These are phyloP conservation scores for Stenodera caucasica DNA, from an alignment of 2,888 invertebrate species.

Conservation along the genomic window DNA sequence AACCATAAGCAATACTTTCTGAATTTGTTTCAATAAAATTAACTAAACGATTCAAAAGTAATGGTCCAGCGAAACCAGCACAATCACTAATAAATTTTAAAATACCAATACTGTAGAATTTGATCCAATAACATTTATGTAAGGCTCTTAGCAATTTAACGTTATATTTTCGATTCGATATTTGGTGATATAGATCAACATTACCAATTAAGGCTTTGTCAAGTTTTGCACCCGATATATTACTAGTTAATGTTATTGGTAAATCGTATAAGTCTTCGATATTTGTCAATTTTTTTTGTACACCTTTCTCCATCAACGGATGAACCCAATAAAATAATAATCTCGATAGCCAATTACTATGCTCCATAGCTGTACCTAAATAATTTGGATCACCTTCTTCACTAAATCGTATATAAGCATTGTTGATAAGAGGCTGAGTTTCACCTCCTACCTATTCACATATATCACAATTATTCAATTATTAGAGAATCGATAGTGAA, in stretches of 20 bases:
- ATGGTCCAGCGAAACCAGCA: conserved; percentile 85
- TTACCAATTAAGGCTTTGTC: conserved; percentile 62
- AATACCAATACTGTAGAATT: conserved; percentile 83
- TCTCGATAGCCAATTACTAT: conserved; percentile 68
- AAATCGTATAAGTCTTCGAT: conserved; percentile 84
- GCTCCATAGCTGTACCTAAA: conserved; percentile 82
- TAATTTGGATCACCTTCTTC: conserved; percentile 69
- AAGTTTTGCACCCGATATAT: conserved; percentile 64
- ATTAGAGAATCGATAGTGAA: not conserved
- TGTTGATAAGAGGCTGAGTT: conserved; percentile 45
- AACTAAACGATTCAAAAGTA: conserved; percentile 82
- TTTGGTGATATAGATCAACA: conserved; percentile 50
- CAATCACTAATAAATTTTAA: conserved; percentile 81
- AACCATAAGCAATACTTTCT: conserved; percentile 66
- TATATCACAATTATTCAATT: not conserved
- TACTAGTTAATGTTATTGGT: conserved; percentile 67
- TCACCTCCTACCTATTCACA: not conserved
- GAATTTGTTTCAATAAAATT: conserved; percentile 73
- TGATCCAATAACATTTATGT: conserved; percentile 74
- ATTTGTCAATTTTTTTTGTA: conserved; percentile 68
- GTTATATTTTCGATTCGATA: conserved; percentile 43
- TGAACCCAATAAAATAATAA: conserved; percentile 88
- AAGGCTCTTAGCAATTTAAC: conserved; percentile 68
- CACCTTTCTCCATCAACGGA: conserved; percentile 80
- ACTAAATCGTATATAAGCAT: conserved; percentile 66